Conservation (phyloP, 2,113 vertebrate species). For the Tragulus kanchil region DNA sequence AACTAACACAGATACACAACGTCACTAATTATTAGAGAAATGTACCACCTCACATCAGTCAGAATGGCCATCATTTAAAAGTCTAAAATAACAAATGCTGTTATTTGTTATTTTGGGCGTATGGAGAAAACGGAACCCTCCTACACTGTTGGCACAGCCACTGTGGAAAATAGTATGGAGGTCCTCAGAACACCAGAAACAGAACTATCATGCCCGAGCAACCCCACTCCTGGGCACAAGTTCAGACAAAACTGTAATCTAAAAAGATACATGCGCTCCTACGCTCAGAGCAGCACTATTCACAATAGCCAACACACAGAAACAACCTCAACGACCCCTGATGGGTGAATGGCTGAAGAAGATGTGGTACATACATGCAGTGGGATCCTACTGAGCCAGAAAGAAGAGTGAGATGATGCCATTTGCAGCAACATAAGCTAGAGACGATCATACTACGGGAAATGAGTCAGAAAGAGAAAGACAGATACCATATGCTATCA, state of each 20-base stretch:
- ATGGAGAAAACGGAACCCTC: neutral
- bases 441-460: neutral
- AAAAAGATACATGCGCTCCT: neutral
- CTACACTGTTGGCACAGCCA: fast-evolving
- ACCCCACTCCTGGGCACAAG: neutral
- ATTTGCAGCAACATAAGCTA: neutral
- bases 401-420: neutral
- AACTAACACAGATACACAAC: too few relatives aligned
- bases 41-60: neutral
- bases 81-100: neutral
- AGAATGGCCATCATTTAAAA: neutral
- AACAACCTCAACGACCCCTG: neutral
- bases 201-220: neutral
- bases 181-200: neutral
- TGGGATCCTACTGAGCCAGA: neutral
- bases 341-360: neutral
- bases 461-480: neutral
- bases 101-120: too few relatives aligned
- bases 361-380: neutral
- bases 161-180: neutral
- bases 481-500: neutral
- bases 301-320: neutral
- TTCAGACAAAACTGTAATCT: neutral
- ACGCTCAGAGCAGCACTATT: neutral
- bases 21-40: neutral